These are phyloP conservation scores for Agrilus cyanescens DNA, from an alignment of 2,888 invertebrate species.

Conservation along the genomic window DNA sequence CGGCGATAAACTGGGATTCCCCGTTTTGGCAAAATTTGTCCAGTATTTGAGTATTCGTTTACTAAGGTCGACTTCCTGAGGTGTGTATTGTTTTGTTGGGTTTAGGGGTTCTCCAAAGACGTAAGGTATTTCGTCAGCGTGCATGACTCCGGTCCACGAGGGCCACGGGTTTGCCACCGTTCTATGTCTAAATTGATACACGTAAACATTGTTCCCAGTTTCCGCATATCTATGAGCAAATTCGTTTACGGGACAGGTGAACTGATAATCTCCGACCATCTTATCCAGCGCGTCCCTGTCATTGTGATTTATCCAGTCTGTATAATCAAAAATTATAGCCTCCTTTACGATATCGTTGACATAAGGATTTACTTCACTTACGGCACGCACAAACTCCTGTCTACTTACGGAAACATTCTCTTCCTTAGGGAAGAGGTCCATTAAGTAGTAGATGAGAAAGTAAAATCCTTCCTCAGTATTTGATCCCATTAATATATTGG, in stretches of 20 bases:
- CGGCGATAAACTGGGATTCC: conserved; percentile 61
- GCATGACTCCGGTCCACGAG: conserved; percentile 90
- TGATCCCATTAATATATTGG: conserved; percentile 81
- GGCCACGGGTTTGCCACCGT: conserved; percentile 83
- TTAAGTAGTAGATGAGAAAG: conserved; percentile 85
- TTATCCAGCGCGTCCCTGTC: conserved; percentile 81
- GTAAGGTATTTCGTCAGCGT: conserved; percentile 89
- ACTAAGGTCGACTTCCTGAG: conserved; percentile 74
- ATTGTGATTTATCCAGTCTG: conserved; percentile 80
- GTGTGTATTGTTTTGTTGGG: conserved; percentile 66
- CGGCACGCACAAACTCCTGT: conserved; percentile 67
- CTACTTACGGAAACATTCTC: conserved; percentile 73
- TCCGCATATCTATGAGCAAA: conserved; percentile 81
- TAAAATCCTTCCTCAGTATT: conserved; percentile 91
- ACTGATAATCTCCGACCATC: conserved; percentile 90
- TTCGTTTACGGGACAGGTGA: conserved; percentile 90
- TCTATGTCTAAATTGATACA: conserved; percentile 83
- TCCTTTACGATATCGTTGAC: conserved; percentile 70
- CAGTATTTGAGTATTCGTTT: conserved; percentile 86
- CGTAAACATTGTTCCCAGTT: conserved; percentile 81
- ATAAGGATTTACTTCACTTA: conserved; percentile 73
- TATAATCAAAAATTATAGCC: conserved; percentile 87
- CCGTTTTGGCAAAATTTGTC: conserved; percentile 92
- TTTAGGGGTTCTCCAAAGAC: conserved; percentile 91
- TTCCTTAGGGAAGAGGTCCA: conserved; percentile 71